Evolutionary conservation across 2,888 invertebrate species (phyloP).

Genomic region (Heteropelma amictum): DNA sequence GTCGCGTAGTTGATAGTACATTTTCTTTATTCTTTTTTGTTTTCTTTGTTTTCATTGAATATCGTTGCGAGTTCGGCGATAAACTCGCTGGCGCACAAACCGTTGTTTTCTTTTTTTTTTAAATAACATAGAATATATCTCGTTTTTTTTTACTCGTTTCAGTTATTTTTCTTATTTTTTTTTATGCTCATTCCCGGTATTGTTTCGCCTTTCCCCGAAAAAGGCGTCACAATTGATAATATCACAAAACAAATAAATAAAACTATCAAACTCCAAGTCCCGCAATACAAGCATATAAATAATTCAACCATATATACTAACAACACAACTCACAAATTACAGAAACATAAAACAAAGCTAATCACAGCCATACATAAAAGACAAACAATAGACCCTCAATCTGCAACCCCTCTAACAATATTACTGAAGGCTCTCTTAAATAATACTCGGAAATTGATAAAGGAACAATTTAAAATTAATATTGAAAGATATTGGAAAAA

Average conservation of each 20-base stretch:
- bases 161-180: too few relatives aligned
- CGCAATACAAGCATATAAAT: background rate
- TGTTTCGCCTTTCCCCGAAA: too few relatives aligned
- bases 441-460: background rate
- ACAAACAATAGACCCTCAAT: background rate
- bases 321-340: conserved; percentile 3
- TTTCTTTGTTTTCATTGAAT: too few relatives aligned
- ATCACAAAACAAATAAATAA: background rate
- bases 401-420: background rate
- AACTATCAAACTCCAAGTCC: background rate
- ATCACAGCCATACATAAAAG: background rate
- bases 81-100: too few relatives aligned
- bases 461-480: background rate
- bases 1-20: too few relatives aligned
- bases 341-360: conserved; percentile 23
- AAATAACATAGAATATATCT: too few relatives aligned
- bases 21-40: too few relatives aligned
- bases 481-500: conserved; percentile 23
- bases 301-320: background rate
- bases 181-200: too few relatives aligned
- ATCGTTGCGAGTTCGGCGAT: too few relatives aligned
- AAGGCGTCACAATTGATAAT: too few relatives aligned
- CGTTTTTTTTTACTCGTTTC: too few relatives aligned
- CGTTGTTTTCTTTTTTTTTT: too few relatives aligned
- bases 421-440: background rate